Base-by-base conservation (phyloP, 2,888 invertebrate genomes). In the Fragum fragum region DNA sequence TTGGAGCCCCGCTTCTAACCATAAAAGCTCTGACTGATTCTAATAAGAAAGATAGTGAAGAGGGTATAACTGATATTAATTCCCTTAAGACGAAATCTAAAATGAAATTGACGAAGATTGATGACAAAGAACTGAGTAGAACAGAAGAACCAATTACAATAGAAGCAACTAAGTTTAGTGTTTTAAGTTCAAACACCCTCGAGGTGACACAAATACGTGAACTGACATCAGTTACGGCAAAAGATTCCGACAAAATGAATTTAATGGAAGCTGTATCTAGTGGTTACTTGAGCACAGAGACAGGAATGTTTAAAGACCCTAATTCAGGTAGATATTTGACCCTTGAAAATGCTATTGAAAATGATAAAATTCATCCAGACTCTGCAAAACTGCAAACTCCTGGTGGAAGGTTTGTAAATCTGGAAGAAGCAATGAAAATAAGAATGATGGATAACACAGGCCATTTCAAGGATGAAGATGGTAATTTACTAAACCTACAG, bases 271-370 rank as follows among this genome's bases (percentile, higher is more conserved):
- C 94, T 14, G 91, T 95, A 42, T 91, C 92, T 18, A 91, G 95
- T 73, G 97, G 97, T 77, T 93, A 97, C 68, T 95, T 98, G 71
- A 97, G 97, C 94, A 96, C 97, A 63, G 97, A 97, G 95, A 97
- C 81, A 96, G 97, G 39, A 96, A 96, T 90, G 96, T 97, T 93
- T 95, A 96, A 86, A 81, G 97, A 98, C 94, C 97, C 98, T 0
- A 96, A 96, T 88, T 97, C 97, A 0, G 97, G 97, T 2, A 96
- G 97, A 92, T 96, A 96, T 92, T 95, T 98, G 87, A 97, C 97
- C 0, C 96, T 97, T 89, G 97, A 97, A 94, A 96, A 97, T 72
- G 98, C 98, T 21, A 96, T 98, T 26, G 85, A 90, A 61, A 68
- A 80, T 29, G 90, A 89, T 26, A 81, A 85, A 39, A 89, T 92